These are phyloP conservation scores for Scytalopus superciliaris DNA, from an alignment of 2,113 vertebrate species.

Conservation along the genomic window DNA sequence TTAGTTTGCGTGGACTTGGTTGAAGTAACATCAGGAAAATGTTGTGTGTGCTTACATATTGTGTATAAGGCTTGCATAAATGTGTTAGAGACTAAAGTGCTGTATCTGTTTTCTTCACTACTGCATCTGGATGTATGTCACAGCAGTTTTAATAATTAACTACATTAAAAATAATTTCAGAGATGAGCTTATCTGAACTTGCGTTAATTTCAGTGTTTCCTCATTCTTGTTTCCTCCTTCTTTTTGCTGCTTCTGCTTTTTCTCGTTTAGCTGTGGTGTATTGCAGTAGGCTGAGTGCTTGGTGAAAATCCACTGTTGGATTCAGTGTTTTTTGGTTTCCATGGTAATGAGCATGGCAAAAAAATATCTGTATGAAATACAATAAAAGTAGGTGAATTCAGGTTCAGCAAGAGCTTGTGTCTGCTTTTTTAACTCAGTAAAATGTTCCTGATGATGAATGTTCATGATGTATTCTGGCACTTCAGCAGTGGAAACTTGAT, in stretches of 20 bases:
- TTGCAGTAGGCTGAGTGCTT: not conserved
- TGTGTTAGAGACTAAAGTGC: not conserved
- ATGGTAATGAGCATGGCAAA: not conserved
- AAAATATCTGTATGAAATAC: not conserved
- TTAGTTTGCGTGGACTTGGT: not conserved
- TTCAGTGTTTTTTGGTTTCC: not conserved
- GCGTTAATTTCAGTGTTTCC: not conserved
- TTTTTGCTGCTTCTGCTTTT: not conserved
- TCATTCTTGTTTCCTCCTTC: not conserved
- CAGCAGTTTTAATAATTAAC: not conserved
- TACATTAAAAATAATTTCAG: not conserved
- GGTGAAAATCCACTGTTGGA: not conserved
- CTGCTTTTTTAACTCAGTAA: not conserved
- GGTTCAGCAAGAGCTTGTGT: not conserved
- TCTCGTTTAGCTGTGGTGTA: not conserved
- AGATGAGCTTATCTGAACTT: not conserved
- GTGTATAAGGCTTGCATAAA: not conserved
- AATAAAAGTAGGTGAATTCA: not conserved
- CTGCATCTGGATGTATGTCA: not conserved
- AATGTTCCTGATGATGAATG: not conserved
- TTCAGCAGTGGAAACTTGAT: not conserved
- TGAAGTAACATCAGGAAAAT: not conserved
- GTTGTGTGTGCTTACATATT: not conserved
- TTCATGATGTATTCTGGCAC: not conserved
- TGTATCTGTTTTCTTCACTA: not conserved